Conservation (phyloP, 2,797 vertebrate species). For the Cynopterus sphinx region DNA sequence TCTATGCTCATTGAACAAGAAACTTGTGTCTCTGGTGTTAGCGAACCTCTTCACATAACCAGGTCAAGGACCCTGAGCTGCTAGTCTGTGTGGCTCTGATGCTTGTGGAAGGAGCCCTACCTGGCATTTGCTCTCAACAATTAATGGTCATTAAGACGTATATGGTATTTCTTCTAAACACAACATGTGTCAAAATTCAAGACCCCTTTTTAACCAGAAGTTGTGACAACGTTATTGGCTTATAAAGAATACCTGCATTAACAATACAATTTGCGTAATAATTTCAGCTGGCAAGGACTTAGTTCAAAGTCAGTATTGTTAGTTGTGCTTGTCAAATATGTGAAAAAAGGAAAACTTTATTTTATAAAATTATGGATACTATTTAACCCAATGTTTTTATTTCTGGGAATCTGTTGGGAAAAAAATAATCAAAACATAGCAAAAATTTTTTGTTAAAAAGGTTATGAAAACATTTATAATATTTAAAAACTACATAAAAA, state of each 20-base stretch:
- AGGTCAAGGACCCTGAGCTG: background rate
- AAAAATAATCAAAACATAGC: background rate
- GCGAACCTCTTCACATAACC: background rate
- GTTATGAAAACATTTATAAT: background rate
- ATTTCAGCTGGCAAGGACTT: background rate
- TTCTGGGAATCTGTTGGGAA: background rate
- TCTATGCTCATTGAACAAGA: background rate
- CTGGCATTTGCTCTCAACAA: conserved; percentile 10
- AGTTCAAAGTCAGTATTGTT: background rate
- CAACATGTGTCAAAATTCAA: background rate
- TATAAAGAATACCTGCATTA: conserved; percentile 3
- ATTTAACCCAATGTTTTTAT: background rate
- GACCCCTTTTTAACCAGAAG: background rate
- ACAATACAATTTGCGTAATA: conserved; percentile 14
- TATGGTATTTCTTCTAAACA: conserved; percentile 35
- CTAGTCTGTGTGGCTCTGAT: background rate
- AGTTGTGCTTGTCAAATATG: background rate
- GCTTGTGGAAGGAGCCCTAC: background rate
- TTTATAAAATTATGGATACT: background rate
- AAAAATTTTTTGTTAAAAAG: background rate
- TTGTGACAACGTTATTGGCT: conserved; percentile 44
- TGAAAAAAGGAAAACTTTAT: background rate
- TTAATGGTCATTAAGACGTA: background rate
- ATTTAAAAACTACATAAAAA: background rate
- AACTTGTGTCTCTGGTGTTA: background rate